Evolutionary conservation across 2,113 vertebrate genomes (phyloP), one percentile per base, ranked within the genome.

Genomic region (Hyaena hyaena): DNA sequence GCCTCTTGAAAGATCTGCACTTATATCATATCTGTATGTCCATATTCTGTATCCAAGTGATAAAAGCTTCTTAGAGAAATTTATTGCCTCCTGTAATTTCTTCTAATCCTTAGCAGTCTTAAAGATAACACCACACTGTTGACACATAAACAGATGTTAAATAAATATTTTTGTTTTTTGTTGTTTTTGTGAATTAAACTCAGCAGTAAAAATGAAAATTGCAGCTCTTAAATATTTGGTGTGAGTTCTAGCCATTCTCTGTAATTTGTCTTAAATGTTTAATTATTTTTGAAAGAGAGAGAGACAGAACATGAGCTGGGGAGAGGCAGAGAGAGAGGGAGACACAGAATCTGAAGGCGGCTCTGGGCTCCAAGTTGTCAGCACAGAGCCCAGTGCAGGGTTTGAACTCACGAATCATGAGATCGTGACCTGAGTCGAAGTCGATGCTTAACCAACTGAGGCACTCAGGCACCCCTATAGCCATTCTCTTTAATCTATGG

Each of bases 71-170:
- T 85, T 68, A 48, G 87, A 79, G 88, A 84, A 50, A 45, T 81
- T 86, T 88, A 82, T 55, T 89, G 83, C 33, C 39, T 85, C 71
- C 8, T 93, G 5, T 50, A 81, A 93, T 96, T 81, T 92, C 93
- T 88, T 93, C 69, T 55, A 95, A 86, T 50, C n/a, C 35, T 58
- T 61, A 95, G 33, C 55, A 90, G 31, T 63, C 33, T 93, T 71
- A 82, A 82, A 61, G 39, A 84, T 80, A 53, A 94, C 63, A 69
- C 69, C 24, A 53, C 21, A 31, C 48, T 79, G 61, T 77, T 94
- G 88, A 79, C 65, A 83, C 71, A 4, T 80, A 83, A 55, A 55
- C 88, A 91, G 92, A 94, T 94, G 69, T 94, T 94, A 96, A 90
- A 92, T 92, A 85, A 86, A 94, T 79, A 66, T 45, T 61, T 33